Base-by-base conservation (phyloP, 2,113 vertebrate genomes). In the Antechinus stuartii region DNA sequence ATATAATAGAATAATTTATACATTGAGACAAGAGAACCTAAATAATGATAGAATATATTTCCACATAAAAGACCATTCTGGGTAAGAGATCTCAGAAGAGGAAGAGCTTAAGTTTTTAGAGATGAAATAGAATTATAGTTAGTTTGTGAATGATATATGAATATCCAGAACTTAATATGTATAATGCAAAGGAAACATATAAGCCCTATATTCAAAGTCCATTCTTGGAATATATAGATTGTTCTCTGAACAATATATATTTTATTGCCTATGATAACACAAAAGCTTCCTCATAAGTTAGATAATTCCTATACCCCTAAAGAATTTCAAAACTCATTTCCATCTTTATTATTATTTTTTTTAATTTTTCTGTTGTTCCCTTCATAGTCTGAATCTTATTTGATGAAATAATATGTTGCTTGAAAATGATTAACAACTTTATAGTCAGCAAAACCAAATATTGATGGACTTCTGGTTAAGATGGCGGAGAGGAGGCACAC, bases 381-480 rank as follows among this genome's bases (percentile, higher is more conserved):
- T 35, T 95, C 68, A 95, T 92, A 19, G 2, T 42, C 53, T 93
- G 90, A 53, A 90, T 95, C 55, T 90, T 47, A 89, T 91, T 95
- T 95, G 2, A 56, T 14, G 61, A 90, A 30, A 92, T 91, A 5
- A 7, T 91, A 76, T 54, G 56, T 84, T 47, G n/a, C 93, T 95
- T 49, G 26, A 54, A 92, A 95, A 54, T 10, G 91, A 91, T 91
- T 94, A 92, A 49, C 55, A 95, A 92, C n/a, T 94, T 54, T 93
- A 93, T 91, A 49, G 16, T 2, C 57, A 96, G 0, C 2, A 96
- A 97, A 97, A 95, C 11, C 89, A 90, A 97, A 93, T 0, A 91
- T 96, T 56, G 42, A 0, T 96, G n/a, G n/a, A n/a, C n/a, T n/a
- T n/a, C n/a, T n/a, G n/a, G n/a, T n/a, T n/a, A n/a, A n/a, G n/a